Base-by-base conservation (phyloP, 1,140 invertebrate genomes). In the Holcopasites calliopsidis region DNA sequence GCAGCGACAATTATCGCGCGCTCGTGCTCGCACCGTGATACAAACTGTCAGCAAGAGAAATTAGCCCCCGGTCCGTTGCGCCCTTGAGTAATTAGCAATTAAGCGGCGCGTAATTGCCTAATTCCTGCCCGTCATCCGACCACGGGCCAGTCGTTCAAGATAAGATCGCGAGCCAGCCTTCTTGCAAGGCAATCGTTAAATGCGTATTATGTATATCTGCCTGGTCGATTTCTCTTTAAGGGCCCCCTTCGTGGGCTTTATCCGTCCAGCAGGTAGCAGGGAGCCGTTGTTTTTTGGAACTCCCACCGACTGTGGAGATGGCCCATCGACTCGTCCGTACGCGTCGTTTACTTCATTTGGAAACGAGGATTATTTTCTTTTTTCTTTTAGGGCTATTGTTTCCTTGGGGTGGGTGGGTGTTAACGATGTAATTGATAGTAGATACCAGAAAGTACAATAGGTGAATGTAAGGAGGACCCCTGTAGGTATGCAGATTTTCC, bases 21-120 rank as follows among this genome's bases (percentile, higher is more conserved):
- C 38, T 21, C 70, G 4, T 21, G 42, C 58, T 42, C 40, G 52
- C 55, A 47, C 58, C 42, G 18, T 57, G 60, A 44, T 61, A 82
- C 82, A 83, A 82, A 83, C 82, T 79, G 76, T 82, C 76, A 82
- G 76, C 70, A 31, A 35, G 44, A 69, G 54, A 82, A 79, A 83
- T 83, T 83, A 83, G 66, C 61, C 60, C 58, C 65, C 26, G 7
- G 47, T 38, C 49, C 38, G 61, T 23, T 47, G 69, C 54, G 26
- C 61, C 54, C 71, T 78, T 79, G 80, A 83, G 62, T 84, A 85
- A 85, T 79, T 79, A 85, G 83, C 79, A 85, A 85, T 85, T 85
- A 85, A 84, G 83, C 71, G 79, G 52, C 76, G 76, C 57, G 69
- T 85, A 85, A 85, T 84, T 85, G 79, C 83, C 82, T 78, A 84